phyloP scores from a whole-genome alignment of 2,797 vertebrate species.

The Gymnodraco acuticeps region DNA sequence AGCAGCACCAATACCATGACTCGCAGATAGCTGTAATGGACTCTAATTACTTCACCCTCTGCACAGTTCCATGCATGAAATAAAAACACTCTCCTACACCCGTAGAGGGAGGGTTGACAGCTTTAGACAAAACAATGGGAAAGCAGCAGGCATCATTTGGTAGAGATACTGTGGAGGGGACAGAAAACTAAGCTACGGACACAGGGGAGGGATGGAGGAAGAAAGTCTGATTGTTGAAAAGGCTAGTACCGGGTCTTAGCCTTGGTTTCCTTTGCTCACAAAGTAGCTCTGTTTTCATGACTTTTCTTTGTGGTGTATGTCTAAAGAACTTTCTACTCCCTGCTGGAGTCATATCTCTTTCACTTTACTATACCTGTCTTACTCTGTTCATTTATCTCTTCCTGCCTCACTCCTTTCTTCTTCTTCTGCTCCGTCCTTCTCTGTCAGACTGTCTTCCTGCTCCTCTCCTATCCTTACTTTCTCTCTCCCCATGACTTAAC shows the following conservation, averaged over 20 bases:
- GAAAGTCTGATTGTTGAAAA: slow-evolving; percentile 43
- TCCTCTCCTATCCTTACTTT: slow-evolving; percentile 36
- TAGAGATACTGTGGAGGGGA: slow-evolving; percentile 8
- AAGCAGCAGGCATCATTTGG: slow-evolving; percentile 31
- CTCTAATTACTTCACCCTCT: slow-evolving; percentile 61
- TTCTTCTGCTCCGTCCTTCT: slow-evolving; percentile 66
- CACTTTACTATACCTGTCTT: slow-evolving; percentile 60
- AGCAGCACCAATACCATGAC: slow-evolving; percentile 53
- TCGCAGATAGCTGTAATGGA: slow-evolving; percentile 62
- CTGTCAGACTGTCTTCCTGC: slow-evolving; percentile 63
- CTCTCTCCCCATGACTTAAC: slow-evolving; percentile 55
- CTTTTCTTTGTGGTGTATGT: slow-evolving; percentile 59
- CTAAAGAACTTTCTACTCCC: slow-evolving; percentile 51
- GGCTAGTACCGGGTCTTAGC: background rate
- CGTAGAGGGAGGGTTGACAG: slow-evolving; percentile 11
- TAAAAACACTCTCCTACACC: slow-evolving; percentile 59
- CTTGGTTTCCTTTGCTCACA: slow-evolving; percentile 44
- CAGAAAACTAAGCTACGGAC: slow-evolving; percentile 42
- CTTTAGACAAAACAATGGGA: slow-evolving; percentile 15
- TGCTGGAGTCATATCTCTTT: slow-evolving; percentile 58
- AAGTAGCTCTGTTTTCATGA: slow-evolving; percentile 43
- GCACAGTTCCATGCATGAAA: slow-evolving; percentile 61
- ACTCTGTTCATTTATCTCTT: slow-evolving; percentile 67
- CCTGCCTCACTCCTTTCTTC: slow-evolving; percentile 44
- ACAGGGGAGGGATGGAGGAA: slow-evolving; percentile 39